These are phyloP conservation scores for Thalassophryne amazonica DNA, from an alignment of 2,797 vertebrate species.

Conservation along the genomic window DNA sequence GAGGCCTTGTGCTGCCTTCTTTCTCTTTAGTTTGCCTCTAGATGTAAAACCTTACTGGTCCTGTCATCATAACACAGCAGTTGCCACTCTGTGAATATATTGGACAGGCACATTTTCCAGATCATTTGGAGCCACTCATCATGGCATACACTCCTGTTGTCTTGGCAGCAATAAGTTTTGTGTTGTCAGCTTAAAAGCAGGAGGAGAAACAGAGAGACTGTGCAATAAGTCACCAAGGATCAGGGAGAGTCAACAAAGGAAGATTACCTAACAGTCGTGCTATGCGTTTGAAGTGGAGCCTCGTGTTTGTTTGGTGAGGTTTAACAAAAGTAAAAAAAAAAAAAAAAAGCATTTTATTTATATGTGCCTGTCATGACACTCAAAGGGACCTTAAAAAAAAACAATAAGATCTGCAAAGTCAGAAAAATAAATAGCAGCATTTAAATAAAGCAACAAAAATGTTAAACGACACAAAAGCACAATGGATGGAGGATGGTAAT, in stretches of 20 bases:
- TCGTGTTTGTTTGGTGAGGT: conserved; percentile 86
- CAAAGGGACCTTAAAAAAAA: too few species aligned
- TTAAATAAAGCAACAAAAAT: too few species aligned
- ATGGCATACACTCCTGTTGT: conserved; percentile 13
- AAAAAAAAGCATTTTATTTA: too few species aligned
- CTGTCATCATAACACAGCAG: conserved; percentile 51
- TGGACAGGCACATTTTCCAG: conserved; percentile 24
- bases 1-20: conserved; percentile 58
- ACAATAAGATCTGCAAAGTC: too few species aligned
- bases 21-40: conserved; percentile 13
- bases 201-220: conserved; percentile 58
- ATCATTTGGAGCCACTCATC: conserved; percentile 38
- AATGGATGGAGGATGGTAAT: too few species aligned
- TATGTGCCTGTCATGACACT: too few species aligned
- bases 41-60: conserved; percentile 25
- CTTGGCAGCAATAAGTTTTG: conserved; percentile 46
- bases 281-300: conserved; percentile 87
- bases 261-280: conserved; percentile 88
- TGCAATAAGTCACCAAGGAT: conserved; percentile 69
- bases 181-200: conserved; percentile 47
- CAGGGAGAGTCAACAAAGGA: conserved; percentile 77
- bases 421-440: too few species aligned
- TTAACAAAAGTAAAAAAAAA: too few species aligned
- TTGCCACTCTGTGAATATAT: conserved; percentile 10
- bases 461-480: too few species aligned